Evolutionary conservation across 2,797 vertebrate genomes (phyloP), one percentile per base, ranked within the genome.

Genomic region (Betta splendens): DNA sequence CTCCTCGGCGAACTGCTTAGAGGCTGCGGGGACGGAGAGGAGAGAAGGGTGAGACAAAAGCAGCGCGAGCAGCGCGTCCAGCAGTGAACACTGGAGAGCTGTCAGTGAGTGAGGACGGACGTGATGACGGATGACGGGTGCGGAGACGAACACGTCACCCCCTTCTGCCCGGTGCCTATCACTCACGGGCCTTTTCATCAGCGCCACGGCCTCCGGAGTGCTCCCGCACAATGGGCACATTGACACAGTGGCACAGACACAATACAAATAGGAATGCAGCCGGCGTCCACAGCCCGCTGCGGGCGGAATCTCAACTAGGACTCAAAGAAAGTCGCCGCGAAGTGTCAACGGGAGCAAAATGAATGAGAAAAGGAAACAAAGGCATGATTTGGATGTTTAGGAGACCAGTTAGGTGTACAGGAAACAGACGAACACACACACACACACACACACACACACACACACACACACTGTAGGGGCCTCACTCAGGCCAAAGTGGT

Each of bases 1-100:
- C 72, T 98, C 96, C 31, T 93, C 91, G 45, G 94, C 83, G 87
- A 99, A 99, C 86, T 94, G 92, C 78, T 94, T 98, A 31, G 96
- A 98, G 86, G 94, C 92, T 93, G 75, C 54, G 55, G 52, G 16
- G 72, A n/a, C 12, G 71, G 21, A 61, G 7, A 64, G 20, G 32
- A 64, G 28, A 52, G 35, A 69, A 18, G 42, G 31, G 44, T 72
- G 9, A 69, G 36, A 33, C 38, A 54, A n/a, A n/a, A n/a, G n/a
- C n/a, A n/a, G n/a, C n/a, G n/a, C n/a, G n/a, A n/a, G n/a, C n/a
- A n/a, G n/a, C n/a, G n/a, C n/a, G n/a, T n/a, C n/a, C n/a, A 1
- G 0, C 61, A 43, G 44, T 48, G 31, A 48, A 32, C 32, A 35
- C 33, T 12, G 37, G 59, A 31, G 7, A 46, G n/a, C 3, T 57